Conservation (phyloP, 2,888 invertebrate species). For the Tetranychus piercei region DNA sequence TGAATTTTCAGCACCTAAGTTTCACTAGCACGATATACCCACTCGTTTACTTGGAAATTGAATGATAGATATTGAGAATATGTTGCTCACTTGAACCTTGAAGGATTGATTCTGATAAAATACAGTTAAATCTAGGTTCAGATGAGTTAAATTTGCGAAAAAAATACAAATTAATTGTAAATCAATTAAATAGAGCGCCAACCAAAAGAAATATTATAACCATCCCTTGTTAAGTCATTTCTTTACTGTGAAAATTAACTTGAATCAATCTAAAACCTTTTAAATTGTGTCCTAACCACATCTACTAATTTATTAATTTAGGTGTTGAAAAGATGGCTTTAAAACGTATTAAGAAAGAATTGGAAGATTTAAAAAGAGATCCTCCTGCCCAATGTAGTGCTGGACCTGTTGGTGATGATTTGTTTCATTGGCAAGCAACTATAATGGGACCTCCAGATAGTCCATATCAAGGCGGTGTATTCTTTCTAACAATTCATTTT, state of each 20-base stretch:
- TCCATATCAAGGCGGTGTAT: slow-evolving; percentile 98
- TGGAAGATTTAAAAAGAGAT: slow-evolving; percentile 99
- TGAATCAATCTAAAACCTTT: background rate
- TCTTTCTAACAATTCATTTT: slow-evolving; percentile 99
- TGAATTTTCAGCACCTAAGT: too few relatives aligned
- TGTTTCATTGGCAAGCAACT: slow-evolving; percentile 99
- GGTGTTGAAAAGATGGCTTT: slow-evolving; percentile 23
- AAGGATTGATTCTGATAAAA: too few relatives aligned
- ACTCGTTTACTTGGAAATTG: too few relatives aligned
- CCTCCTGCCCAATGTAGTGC: slow-evolving; percentile 99
- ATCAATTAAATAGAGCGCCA: background rate
- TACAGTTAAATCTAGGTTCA: too few relatives aligned
- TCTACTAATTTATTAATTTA: background rate
- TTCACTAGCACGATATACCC: too few relatives aligned
- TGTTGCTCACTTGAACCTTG: too few relatives aligned
- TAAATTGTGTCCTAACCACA: background rate
- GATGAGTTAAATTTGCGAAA: too few relatives aligned
- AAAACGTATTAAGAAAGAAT: slow-evolving; percentile 49
- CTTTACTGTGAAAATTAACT: background rate
- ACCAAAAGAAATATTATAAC: background rate
- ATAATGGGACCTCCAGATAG: slow-evolving; percentile 99
- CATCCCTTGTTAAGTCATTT: background rate
- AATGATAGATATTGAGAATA: too few relatives aligned
- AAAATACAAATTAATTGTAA: background rate
- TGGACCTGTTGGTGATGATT: slow-evolving; percentile 98